Percentiles rank a stretch among this genome's conserved stretches.
phyloP scores from a whole-genome alignment of 2,888 invertebrate genomes.

The Parochlus steinenii region DNA sequence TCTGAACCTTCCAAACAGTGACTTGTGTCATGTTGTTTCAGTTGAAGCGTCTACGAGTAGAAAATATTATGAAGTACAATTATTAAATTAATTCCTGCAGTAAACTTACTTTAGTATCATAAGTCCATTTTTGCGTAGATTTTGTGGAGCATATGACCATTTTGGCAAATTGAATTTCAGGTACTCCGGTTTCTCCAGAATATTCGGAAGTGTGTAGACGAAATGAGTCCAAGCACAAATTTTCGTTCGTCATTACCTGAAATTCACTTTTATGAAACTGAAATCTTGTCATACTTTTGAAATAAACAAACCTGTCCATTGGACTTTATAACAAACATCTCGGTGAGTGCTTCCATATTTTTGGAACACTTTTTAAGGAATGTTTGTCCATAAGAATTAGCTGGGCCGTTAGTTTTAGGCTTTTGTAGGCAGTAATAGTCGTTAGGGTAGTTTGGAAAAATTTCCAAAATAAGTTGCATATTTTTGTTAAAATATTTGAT shows the following conservation, averaged over 20 bases:
- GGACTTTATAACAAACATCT: slow-evolving; percentile 52
- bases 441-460: background rate
- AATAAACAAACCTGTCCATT: slow-evolving; percentile 31
- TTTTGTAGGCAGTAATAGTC: slow-evolving; percentile 13
- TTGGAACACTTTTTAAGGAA: slow-evolving; percentile 14
- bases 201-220: slow-evolving; percentile 7
- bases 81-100: slow-evolving; percentile 1
- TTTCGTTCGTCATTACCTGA: slow-evolving; percentile 12
- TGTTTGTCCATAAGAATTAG: slow-evolving; percentile 13
- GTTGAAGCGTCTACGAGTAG: slow-evolving; percentile 7
- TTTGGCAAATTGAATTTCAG: slow-evolving; percentile 9
- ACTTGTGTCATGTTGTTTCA: slow-evolving; percentile 10
- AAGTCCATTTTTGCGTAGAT: slow-evolving; percentile 9
- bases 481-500: slow-evolving; percentile 11
- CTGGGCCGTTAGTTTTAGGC: slow-evolving; percentile 10
- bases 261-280: too few species aligned
- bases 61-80: slow-evolving; percentile 3
- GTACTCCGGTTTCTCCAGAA: slow-evolving; percentile 5
- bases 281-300: too few species aligned
- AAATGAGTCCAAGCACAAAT: slow-evolving; percentile 11
- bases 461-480: slow-evolving; percentile 16
- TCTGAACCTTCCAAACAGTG: slow-evolving; percentile 10
- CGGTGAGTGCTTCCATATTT: slow-evolving; percentile 32
- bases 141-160: slow-evolving; percentile 12
- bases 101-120: slow-evolving; percentile 11